Conservation (phyloP, 2,113 vertebrate genomes). For the Noctilio leporinus region DNA sequence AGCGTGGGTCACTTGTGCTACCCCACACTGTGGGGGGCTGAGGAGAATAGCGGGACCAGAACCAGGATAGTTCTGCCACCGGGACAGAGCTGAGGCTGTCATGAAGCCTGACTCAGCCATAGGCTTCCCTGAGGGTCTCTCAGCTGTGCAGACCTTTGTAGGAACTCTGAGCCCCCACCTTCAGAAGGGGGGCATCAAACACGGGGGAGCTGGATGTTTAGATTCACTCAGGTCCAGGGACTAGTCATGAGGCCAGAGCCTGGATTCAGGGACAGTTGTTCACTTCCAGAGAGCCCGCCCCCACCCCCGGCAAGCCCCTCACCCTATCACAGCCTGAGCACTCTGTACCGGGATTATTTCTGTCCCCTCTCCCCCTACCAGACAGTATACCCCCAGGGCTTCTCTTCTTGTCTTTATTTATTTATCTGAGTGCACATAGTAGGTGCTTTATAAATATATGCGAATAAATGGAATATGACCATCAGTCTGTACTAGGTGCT, state of each 20-base stretch:
- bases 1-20: not conserved
- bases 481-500: not conserved
- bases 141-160: not conserved
- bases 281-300: not conserved
- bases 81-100: not conserved
- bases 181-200: fast-evolving
- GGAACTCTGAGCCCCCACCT: not conserved
- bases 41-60: not conserved
- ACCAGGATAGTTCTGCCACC: not conserved
- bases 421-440: not conserved
- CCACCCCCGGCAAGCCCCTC: not conserved
- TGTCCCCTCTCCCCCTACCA: not conserved
- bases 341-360: fast-evolving
- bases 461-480: not conserved
- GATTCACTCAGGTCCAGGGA: not conserved
- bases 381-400: not conserved
- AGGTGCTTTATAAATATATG: not conserved
- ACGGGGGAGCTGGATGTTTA: not conserved
- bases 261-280: too few relatives aligned
- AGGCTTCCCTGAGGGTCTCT: not conserved
- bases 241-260: not conserved
- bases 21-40: not conserved
- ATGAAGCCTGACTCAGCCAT: not conserved
- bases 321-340: fast-evolving
- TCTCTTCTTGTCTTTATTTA: not conserved